Conservation (phyloP, 2,888 invertebrate genomes). For the Selenia dentaria region DNA sequence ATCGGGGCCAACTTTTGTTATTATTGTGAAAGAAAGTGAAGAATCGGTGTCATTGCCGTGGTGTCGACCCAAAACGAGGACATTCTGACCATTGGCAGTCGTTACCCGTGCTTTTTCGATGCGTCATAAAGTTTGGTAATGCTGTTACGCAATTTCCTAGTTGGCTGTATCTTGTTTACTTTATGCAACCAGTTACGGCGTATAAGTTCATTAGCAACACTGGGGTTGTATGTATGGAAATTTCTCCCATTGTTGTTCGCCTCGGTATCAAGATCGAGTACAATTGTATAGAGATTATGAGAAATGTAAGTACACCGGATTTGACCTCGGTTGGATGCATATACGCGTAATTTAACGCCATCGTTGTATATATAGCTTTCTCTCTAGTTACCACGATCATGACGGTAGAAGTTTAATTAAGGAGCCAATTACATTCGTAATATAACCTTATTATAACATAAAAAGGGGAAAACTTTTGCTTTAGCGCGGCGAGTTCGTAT, state of each 20-base stretch:
- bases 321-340: conserved; percentile 24
- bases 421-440: no score
- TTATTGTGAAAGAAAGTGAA: conserved; percentile 67
- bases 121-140: conserved; percentile 68
- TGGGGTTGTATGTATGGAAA: conserved; percentile 37
- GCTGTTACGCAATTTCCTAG: conserved; percentile 65
- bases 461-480: no score
- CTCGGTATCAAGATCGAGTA: conserved; percentile 35
- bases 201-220: conserved; percentile 28
- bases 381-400: conserved; percentile 25
- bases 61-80: conserved; percentile 56
- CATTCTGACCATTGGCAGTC: conserved; percentile 59
- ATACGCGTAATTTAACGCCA: conserved; percentile 30
- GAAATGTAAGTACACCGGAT: conserved; percentile 28
- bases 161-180: conserved; percentile 54
- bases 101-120: conserved; percentile 58
- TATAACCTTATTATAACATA: no score
- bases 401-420: conserved; percentile 3
- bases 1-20: conserved; percentile 64
- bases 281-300: conserved; percentile 31
- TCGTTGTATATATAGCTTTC: conserved; percentile 27
- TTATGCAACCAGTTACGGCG: conserved; percentile 57
- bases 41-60: conserved; percentile 75
- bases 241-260: conserved; percentile 44
- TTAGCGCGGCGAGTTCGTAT: no score